Evolutionary conservation across 2,113 vertebrate species (phyloP).

Genomic region (Paralichthys olivaceus): DNA sequence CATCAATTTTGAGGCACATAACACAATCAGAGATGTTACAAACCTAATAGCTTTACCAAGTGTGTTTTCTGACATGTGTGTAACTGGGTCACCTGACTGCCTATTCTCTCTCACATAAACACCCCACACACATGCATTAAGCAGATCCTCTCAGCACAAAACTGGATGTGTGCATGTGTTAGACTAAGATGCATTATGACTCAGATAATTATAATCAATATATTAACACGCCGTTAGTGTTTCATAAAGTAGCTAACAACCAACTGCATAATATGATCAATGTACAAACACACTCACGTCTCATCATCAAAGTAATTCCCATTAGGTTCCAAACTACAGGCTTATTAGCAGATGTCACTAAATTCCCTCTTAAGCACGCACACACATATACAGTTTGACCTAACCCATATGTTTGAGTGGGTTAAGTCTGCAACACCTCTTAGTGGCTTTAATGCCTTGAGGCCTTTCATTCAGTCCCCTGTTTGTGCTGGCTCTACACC

Average conservation of each 20-base stretch:
- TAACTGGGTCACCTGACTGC: conserved; percentile 27
- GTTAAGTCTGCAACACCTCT: conserved; percentile 59
- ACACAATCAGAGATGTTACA: not conserved
- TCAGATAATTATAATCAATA: conserved; percentile 2
- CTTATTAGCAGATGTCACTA: conserved; percentile 45
- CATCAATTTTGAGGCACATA: conserved; percentile 1
- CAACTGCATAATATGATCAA: not conserved
- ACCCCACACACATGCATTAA: conserved; percentile 2
- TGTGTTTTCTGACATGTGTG: conserved; percentile 21
- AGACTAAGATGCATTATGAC: conserved; percentile 5
- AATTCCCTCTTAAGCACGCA: conserved; percentile 43
- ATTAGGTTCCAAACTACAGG: conserved; percentile 30
- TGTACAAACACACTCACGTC: conserved; percentile 22
- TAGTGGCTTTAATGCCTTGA: conserved; percentile 48
- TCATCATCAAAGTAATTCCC: conserved; percentile 45
- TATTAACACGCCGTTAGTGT: conserved; percentile 17
- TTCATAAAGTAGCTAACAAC: conserved; percentile 3
- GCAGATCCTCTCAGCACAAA: not conserved
- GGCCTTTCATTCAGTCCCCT: conserved; percentile 43
- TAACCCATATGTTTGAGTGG: conserved; percentile 66
- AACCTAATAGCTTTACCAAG: not conserved
- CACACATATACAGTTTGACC: conserved; percentile 14
- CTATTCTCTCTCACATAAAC: conserved; percentile 7
- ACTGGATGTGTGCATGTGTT: not conserved
- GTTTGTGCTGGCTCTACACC: conserved; percentile 14